Conservation (phyloP, 92 coral and sea anemone genomes). For the Epizoanthus rinbou region DNA sequence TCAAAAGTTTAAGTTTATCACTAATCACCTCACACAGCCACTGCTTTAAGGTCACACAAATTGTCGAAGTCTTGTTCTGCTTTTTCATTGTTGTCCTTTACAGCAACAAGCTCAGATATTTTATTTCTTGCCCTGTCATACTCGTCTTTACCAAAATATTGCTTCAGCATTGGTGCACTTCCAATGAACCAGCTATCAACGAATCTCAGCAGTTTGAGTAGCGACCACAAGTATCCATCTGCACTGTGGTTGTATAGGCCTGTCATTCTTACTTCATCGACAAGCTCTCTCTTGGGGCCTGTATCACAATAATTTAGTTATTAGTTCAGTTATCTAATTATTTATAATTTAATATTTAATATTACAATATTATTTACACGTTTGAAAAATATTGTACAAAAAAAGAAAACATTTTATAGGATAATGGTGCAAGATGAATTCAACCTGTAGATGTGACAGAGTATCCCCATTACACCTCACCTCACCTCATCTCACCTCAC, state of each 20-base stretch:
- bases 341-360: too few species aligned
- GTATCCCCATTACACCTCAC: too few species aligned
- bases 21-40: conserved; percentile 16
- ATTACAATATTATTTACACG: too few species aligned
- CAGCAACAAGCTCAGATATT: conserved; percentile 54
- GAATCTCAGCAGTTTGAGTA: conserved; percentile 71
- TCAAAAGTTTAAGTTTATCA: neutral
- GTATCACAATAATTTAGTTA: neutral
- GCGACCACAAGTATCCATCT: conserved; percentile 76
- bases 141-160: conserved; percentile 60
- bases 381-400: too few species aligned
- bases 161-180: conserved; percentile 64
- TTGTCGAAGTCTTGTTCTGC: conserved; percentile 54
- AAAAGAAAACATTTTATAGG: too few species aligned
- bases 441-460: too few species aligned
- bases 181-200: conserved; percentile 57
- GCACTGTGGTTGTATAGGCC: conserved; percentile 62
- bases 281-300: conserved; percentile 71
- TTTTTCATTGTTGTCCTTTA: conserved; percentile 31
- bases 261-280: conserved; percentile 70
- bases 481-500: too few species aligned
- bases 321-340: neutral
- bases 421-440: too few species aligned
- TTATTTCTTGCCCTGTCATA: conserved; percentile 54
- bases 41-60: conserved; percentile 50